Evolutionary conservation across 2,888 invertebrate species (phyloP), one percentile per base, ranked within the genome.

Genomic region (Eupithecia exiguata): DNA sequence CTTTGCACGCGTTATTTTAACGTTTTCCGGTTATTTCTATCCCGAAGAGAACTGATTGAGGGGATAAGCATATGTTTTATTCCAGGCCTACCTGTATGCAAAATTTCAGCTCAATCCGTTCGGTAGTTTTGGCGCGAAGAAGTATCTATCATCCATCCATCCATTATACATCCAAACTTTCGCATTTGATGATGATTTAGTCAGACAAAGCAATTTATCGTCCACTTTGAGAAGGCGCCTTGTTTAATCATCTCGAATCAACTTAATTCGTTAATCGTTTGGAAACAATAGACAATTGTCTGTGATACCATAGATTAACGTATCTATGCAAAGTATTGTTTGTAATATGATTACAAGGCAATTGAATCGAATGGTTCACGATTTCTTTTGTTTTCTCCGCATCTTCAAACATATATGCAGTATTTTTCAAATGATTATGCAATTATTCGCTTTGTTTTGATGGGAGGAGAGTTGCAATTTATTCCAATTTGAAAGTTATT

Each of bases 371-470:
- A 80, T 75, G 63, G 73, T 71, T 71, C 72, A 77, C 78, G 76
- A 76, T 79, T 80, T 70, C 65, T 81, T 82, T 78, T 40, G 40
- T 21, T 73, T 83, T 82, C 78, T 80, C 79, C 71, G 75, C 77
- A 78, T 77, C 76, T 58, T 25, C 58, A 58, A 58, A 25, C 58
- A 58, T 58, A 14, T 58, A 58, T 58, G 14, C 58, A 58, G 12
- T 58, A 58, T 71, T 63, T 69, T 71, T 76, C 82, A 84, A 88
- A 86, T 85, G 78, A 86, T 65, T 87, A 87, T 83, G 81, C 82
- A 86, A 86, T 86, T 84, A 85, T 86, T 83, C 80, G 80, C 78
- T 83, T 85, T 86, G 84, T 87, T 85, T 74, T 78, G 74, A 80
- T 76, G 66, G 71, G 68, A 80, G 78, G 77, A 61, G 61, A 80